phyloP scores from a whole-genome alignment of 2,113 vertebrate genomes.

The Micromys minutus region DNA sequence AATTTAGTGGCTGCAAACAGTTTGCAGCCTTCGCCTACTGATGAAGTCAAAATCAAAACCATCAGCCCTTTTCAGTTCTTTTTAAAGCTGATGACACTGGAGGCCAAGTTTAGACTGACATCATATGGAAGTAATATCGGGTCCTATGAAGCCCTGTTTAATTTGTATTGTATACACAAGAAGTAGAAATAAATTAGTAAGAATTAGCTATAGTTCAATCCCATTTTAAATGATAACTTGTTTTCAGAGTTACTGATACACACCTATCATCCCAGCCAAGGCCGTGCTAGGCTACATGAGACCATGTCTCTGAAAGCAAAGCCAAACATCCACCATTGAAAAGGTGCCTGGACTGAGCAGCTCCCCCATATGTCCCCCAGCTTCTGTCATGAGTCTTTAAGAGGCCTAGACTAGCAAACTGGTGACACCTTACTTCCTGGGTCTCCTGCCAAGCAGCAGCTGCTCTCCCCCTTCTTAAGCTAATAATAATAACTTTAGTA shows the following conservation, averaged over 20 bases:
- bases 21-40: not conserved
- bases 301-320: not conserved
- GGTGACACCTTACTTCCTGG: not conserved
- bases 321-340: conserved; percentile 23
- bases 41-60: conserved; percentile 32
- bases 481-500: not conserved
- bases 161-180: not conserved
- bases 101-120: conserved; percentile 18
- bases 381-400: not conserved
- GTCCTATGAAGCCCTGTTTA: conserved; percentile 8
- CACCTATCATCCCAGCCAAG: not conserved
- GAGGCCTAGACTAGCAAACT: not conserved
- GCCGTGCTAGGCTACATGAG: not conserved
- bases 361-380: not conserved
- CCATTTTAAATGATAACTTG: conserved; percentile 47
- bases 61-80: not conserved
- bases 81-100: conserved; percentile 32
- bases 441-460: too few relatives aligned
- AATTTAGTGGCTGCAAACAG: not conserved
- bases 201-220: not conserved
- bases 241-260: conserved; percentile 57
- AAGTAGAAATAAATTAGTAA: conserved; percentile 31
- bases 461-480: not conserved
- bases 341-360: not conserved
- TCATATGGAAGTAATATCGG: not conserved